These are phyloP conservation scores for Sardinella longiceps DNA, from an alignment of 2,797 vertebrate genomes.

Conservation along the genomic window DNA sequence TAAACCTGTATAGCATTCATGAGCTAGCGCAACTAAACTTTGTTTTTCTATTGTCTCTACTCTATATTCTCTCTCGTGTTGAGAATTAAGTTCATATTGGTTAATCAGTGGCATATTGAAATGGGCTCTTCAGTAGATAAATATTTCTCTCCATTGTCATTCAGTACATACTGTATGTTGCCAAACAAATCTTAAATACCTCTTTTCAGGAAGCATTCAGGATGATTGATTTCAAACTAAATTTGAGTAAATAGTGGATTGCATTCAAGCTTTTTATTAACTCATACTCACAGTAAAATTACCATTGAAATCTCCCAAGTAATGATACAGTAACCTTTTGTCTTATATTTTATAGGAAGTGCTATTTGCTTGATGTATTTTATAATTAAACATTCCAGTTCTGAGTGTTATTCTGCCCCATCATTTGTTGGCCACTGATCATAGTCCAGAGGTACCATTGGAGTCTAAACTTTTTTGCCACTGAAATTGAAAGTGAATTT, in stretches of 20 bases:
- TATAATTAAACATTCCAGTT: not conserved
- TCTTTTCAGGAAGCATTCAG: not conserved
- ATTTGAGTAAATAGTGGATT: not conserved
- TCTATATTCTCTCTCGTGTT: not conserved
- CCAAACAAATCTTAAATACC: conserved; percentile 12
- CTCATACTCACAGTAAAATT: not conserved
- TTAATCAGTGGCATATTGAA: not conserved
- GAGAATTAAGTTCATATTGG: not conserved
- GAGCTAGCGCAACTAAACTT: not conserved
- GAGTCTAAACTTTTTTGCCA: not conserved
- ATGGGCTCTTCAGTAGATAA: not conserved
- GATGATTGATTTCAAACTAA: not conserved
- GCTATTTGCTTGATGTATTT: not conserved
- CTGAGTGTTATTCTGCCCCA: not conserved
- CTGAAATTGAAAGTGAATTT: not conserved
- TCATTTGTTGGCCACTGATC: not conserved
- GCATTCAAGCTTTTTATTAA: not conserved
- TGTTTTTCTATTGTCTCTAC: not conserved
- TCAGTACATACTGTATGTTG: not conserved
- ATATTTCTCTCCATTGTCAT: not conserved
- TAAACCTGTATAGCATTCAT: conserved; percentile 7
- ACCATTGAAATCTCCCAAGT: not conserved
- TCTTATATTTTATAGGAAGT: not conserved
- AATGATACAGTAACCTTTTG: not conserved
- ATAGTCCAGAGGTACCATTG: not conserved